phyloP scores from a whole-genome alignment of 2,797 vertebrate species.

The Chrosomus eos region DNA sequence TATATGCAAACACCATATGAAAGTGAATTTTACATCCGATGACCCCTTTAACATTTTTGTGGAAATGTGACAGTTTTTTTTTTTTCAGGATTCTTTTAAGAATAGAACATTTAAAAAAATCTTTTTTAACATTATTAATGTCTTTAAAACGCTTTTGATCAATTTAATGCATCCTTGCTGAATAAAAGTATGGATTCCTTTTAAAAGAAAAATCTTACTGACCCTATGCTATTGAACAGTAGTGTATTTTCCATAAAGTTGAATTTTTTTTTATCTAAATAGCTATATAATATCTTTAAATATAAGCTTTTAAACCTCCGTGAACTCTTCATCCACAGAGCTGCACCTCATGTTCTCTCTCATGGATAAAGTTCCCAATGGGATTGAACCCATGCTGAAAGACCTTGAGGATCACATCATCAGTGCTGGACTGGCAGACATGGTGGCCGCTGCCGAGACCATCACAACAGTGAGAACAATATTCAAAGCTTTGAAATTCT shows the following conservation, averaged over 20 bases:
- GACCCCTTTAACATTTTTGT: neutral
- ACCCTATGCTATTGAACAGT: neutral
- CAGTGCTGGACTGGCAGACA: constrained; percentile 95
- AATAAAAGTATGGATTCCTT: neutral
- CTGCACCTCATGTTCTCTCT: constrained; percentile 98
- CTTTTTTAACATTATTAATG: neutral
- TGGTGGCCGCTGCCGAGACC: constrained; percentile 97
- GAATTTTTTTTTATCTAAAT: neutral
- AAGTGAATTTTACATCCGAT: too few species aligned
- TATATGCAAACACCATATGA: too few species aligned
- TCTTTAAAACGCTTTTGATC: neutral
- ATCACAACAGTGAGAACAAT: constrained; percentile 92
- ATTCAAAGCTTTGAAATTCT: neutral
- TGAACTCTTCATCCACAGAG: constrained; percentile 74
- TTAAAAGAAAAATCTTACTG: neutral
- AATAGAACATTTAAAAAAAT: neutral
- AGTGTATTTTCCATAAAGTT: neutral
- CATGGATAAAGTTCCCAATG: constrained; percentile 98
- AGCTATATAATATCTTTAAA: neutral
- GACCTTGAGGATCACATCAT: constrained; percentile 98
- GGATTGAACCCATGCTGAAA: constrained; percentile 98
- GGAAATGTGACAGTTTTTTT: neutral
- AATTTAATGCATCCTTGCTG: neutral
- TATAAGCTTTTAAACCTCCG: neutral
- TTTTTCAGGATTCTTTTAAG: neutral